Conservation (phyloP, 2,888 invertebrate species). For the Pyrrhia umbra region DNA sequence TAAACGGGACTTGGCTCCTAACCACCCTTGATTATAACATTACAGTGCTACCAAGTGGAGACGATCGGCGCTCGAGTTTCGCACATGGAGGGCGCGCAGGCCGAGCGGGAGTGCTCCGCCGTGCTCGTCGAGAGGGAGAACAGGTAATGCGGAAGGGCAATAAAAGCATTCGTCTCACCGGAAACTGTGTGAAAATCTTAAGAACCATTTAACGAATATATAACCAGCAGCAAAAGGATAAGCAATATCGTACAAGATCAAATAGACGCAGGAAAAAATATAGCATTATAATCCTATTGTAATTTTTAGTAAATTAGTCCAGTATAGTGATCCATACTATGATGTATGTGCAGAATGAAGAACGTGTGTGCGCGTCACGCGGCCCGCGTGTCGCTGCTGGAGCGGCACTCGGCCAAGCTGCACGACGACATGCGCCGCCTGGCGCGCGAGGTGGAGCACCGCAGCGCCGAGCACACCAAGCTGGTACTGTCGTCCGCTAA, state of each 20-base stretch:
- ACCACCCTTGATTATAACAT: neutral
- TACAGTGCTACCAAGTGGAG: constrained; percentile 85
- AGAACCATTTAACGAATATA: no score
- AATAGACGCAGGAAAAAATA: no score
- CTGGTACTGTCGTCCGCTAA: no score
- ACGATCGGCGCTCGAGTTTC: constrained; percentile 81
- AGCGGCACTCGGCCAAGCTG: constrained; percentile 81
- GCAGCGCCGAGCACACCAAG: constrained; percentile 61
- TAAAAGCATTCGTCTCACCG: neutral
- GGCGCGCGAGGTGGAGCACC: constrained; percentile 75
- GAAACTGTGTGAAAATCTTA: no score
- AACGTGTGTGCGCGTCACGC: constrained; percentile 80
- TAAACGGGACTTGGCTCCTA: no score
- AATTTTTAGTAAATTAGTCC: no score
- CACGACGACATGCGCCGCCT: constrained; percentile 85
- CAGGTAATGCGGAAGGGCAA: constrained; percentile 67
- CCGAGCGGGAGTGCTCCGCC: constrained; percentile 80
- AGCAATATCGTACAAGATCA: no score
- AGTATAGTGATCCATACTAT: no score
- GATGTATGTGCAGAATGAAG: constrained; percentile 70
- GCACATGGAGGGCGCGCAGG: constrained; percentile 84
- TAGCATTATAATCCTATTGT: no score
- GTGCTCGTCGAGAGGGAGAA: constrained; percentile 79
- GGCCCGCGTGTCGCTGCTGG: constrained; percentile 81
- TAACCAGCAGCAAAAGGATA: no score